Base-by-base conservation (phyloP, 2,888 invertebrate genomes). In the Branchellion lobata region DNA sequence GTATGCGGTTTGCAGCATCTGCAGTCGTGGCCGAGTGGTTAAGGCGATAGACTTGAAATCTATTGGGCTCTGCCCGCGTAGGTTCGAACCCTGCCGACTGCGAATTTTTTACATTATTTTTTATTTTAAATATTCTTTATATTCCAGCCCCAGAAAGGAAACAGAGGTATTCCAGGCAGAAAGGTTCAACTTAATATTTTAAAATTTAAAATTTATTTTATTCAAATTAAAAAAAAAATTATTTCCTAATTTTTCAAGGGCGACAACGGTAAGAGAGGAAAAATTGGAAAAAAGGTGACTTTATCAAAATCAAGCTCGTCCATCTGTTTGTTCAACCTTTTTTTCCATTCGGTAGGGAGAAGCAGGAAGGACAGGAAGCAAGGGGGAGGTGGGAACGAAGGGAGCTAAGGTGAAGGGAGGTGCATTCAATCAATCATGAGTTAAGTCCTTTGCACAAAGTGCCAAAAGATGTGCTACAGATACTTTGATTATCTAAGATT, bases 1-100 rank as follows among this genome's bases (percentile, higher is more conserved):
- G n/a, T n/a, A n/a, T n/a, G n/a, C n/a, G n/a, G n/a, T n/a, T n/a
- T n/a, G n/a, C 5, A 57, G n/a, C 61, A n/a, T n/a, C 8, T 57
- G 61, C 61, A 57, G 61, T 57, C 61, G 61, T 57, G 61, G 61
- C 61, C 61, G 61, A 57, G 61, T 57, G 61, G 61, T 57, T 57
- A 57, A 57, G 61, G 61, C 61, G 61, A 57, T 57, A 57, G 61
- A 57, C 61, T 57, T 57, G 61, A 57, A 57, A 57, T 57, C 61
- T 57, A 57, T 57, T 57, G 61, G 61, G 61, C 61, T 57, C 61
- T 57, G 61, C 61, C 61, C 61, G 61, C 61, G 61, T 57, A 57
- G 61, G 61, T 57, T 57, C 61, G 61, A 57, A 57, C 61, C 61
- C 61, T 57, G 61, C 61, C 61, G 61, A 57, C 61, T 57, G 61